phyloP scores from a whole-genome alignment of 1,140 invertebrate genomes.

The Whitmania pigra region DNA sequence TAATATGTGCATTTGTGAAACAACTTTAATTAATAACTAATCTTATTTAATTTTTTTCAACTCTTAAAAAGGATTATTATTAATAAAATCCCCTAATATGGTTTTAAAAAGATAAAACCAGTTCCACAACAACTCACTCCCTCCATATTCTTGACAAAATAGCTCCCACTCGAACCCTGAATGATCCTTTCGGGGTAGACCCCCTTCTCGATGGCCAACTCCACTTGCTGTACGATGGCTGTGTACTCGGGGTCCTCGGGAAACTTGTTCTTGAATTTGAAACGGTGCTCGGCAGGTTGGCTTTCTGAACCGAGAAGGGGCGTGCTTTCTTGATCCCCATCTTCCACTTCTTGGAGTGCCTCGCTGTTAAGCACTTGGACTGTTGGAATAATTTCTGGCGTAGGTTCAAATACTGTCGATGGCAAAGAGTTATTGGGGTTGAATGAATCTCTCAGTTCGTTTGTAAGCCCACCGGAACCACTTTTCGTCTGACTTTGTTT shows the following conservation, averaged over 20 bases:
- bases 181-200: constrained; percentile 89
- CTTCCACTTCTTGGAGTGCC: constrained; percentile 30
- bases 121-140: constrained; percentile 48
- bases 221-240: constrained; percentile 75
- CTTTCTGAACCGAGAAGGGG: constrained; percentile 30
- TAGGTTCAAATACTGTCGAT: constrained; percentile 28
- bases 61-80: too few relatives aligned
- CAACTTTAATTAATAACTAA: too few relatives aligned
- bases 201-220: constrained; percentile 83
- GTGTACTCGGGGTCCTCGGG: constrained; percentile 70
- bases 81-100: too few relatives aligned
- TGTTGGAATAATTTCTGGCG: neutral
- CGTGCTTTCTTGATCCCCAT: constrained; percentile 32
- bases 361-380: constrained; percentile 28
- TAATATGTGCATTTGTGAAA: too few relatives aligned
- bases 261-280: constrained; percentile 3
- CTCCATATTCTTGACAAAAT: constrained; percentile 88
- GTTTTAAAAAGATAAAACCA: neutral
- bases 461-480: too few relatives aligned
- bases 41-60: too few relatives aligned
- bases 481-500: too few relatives aligned
- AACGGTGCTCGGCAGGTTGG: too few relatives aligned
- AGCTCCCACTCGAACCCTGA: constrained; percentile 90
- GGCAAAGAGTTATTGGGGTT: too few relatives aligned
- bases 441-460: too few relatives aligned